phyloP scores from a whole-genome alignment of 2,888 invertebrate species.

The Mythimna vitellina region DNA sequence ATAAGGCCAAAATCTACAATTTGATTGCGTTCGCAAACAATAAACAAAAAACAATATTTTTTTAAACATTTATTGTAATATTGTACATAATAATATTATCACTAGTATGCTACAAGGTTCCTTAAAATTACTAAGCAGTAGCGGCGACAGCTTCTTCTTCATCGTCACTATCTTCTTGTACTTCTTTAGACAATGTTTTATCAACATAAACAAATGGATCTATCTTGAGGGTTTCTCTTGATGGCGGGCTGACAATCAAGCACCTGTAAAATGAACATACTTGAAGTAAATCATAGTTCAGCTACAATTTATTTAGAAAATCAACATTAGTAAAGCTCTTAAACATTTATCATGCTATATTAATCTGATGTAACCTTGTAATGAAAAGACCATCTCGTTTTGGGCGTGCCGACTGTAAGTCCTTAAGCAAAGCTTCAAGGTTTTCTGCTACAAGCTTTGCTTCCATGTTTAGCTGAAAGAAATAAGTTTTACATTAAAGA shows the following conservation, averaged over 20 bases:
- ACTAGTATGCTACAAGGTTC: conserved; percentile 59
- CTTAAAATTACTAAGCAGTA: conserved; percentile 67
- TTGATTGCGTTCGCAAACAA: conserved; percentile 45
- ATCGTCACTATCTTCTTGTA: conserved; percentile 86
- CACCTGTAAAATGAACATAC: conserved; percentile 86
- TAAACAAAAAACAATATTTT: background rate
- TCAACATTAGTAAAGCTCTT: background rate
- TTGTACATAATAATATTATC: conserved; percentile 59
- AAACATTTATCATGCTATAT: background rate
- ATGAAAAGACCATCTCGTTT: conserved; percentile 93
- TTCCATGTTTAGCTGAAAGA: conserved; percentile 94
- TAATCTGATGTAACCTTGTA: conserved; percentile 87
- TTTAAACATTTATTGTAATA: conserved; percentile 57
- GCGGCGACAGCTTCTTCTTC: conserved; percentile 80
- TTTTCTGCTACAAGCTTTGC: conserved; percentile 93
- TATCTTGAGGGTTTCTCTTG: conserved; percentile 92
- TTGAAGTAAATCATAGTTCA: background rate
- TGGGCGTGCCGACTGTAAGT: conserved; percentile 92
- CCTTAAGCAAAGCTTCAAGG: conserved; percentile 91
- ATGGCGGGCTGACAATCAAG: conserved; percentile 91
- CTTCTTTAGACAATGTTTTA: conserved; percentile 78
- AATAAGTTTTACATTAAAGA: conserved; percentile 6
- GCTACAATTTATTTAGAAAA: background rate
- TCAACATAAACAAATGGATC: conserved; percentile 91
- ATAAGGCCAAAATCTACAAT: background rate